phyloP scores from a whole-genome alignment of 1,140 invertebrate species.

The Bombus superbus region DNA sequence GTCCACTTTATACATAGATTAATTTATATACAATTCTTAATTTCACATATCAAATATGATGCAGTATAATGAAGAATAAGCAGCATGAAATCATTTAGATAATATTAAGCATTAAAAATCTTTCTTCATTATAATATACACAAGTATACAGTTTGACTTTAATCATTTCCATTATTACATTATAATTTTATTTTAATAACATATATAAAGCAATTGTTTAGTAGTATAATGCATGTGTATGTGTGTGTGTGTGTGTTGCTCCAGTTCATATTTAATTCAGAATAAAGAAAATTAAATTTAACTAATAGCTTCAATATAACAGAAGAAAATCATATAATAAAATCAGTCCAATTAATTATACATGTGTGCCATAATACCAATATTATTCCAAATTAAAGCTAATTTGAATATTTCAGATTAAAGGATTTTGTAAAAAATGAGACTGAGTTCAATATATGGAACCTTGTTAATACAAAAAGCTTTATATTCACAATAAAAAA shows the following conservation, averaged over 20 bases:
- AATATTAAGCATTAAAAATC: constrained; percentile 4
- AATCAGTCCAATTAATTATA: neutral
- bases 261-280: neutral
- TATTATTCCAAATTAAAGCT: neutral
- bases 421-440: neutral
- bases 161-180: constrained; percentile 2
- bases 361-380: neutral
- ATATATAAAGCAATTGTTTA: neutral
- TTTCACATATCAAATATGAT: constrained; percentile 7
- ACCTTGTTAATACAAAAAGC: neutral
- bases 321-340: neutral
- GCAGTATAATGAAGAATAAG: neutral
- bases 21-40: constrained; percentile 5
- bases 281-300: neutral
- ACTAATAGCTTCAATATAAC: neutral
- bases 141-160: neutral
- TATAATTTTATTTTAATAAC: constrained; percentile 11
- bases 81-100: constrained; percentile 14
- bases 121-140: neutral
- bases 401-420: neutral
- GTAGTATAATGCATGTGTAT: neutral
- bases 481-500: neutral
- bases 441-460: neutral
- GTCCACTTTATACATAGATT: constrained; percentile 10
- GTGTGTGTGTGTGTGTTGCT: neutral